phyloP scores from a whole-genome alignment of 2,888 invertebrate genomes.

The Bellardia bayeri region DNA sequence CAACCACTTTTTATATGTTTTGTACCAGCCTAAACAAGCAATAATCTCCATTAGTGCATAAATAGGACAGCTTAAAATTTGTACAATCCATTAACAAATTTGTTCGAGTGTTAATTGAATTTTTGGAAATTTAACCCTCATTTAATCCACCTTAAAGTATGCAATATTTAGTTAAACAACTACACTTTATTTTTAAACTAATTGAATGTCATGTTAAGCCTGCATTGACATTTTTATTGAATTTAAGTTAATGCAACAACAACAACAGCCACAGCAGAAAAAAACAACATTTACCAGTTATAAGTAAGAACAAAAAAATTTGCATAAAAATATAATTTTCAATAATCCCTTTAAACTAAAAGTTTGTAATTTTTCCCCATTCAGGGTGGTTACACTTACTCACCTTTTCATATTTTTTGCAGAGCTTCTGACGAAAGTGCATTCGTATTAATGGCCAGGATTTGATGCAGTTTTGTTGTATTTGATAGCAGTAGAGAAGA shows the following conservation, averaged over 20 bases:
- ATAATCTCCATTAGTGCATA: not conserved
- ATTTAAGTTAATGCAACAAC: slow-evolving; percentile 38
- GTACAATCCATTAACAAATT: slow-evolving; percentile 1
- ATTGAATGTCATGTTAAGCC: slow-evolving; percentile 40
- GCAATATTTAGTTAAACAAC: not conserved
- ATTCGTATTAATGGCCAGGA: slow-evolving; percentile 52
- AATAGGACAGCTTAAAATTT: not conserved
- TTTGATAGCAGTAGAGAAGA: not conserved
- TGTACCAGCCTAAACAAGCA: too few species aligned
- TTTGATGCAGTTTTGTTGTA: not conserved
- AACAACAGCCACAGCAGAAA: slow-evolving; percentile 6
- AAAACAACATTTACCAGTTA: not conserved
- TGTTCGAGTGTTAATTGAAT: slow-evolving; percentile 14
- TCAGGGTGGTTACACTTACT: slow-evolving; percentile 24
- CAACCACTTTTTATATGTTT: too few species aligned
- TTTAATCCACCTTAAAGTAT: slow-evolving; percentile 20
- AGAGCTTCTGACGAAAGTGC: slow-evolving; percentile 35
- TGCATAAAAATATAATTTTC: slow-evolving; percentile 57
- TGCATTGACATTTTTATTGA: slow-evolving; percentile 59
- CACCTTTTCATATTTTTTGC: slow-evolving; percentile 28
- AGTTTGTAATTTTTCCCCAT: slow-evolving; percentile 5
- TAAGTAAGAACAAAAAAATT: slow-evolving; percentile 6
- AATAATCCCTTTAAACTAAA: slow-evolving; percentile 51
- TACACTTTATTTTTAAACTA: slow-evolving; percentile 25
- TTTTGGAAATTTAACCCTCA: not conserved